Percentiles rank a stretch among this genome's conserved stretches.
Conservation (phyloP, 2,888 invertebrate genomes). For the Linnaemya tessellans region DNA sequence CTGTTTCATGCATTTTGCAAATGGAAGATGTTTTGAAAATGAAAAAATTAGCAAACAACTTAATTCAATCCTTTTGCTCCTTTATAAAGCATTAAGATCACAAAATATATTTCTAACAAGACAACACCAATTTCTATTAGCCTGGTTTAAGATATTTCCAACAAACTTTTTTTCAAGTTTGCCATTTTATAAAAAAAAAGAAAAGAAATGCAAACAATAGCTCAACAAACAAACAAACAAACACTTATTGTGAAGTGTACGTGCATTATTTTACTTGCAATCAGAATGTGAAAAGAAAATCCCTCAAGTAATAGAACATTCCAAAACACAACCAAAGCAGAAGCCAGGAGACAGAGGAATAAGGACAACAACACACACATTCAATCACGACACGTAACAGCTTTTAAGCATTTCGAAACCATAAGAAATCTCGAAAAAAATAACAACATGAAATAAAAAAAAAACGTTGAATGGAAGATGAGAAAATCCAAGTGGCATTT, state of each 20-base stretch:
- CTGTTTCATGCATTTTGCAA: no score
- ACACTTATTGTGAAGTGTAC: background rate
- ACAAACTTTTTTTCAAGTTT: background rate
- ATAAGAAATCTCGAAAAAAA: conserved; percentile 18
- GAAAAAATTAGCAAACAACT: no score
- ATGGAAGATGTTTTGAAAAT: no score
- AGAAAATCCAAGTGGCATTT: background rate
- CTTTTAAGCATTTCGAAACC: conserved; percentile 32
- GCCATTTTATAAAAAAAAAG: conserved; percentile 1
- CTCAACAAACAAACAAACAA: background rate
- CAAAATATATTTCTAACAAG: no score
- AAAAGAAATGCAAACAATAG: background rate
- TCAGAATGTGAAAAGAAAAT: conserved; percentile 17
- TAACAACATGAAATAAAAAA: conserved; percentile 1
- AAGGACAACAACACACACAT: conserved; percentile 18
- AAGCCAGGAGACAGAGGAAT: background rate
- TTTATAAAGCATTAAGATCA: no score
- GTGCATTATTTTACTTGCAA: conserved; percentile 2
- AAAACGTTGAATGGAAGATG: conserved; percentile 8
- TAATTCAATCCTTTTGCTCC: no score
- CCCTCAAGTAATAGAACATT: conserved; percentile 31
- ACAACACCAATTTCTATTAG: no score
- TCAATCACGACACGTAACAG: conserved; percentile 51
- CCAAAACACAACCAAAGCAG: background rate
- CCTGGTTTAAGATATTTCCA: no score